Conservation (phyloP, 2,888 invertebrate species). For the Parnassius smintheus region DNA sequence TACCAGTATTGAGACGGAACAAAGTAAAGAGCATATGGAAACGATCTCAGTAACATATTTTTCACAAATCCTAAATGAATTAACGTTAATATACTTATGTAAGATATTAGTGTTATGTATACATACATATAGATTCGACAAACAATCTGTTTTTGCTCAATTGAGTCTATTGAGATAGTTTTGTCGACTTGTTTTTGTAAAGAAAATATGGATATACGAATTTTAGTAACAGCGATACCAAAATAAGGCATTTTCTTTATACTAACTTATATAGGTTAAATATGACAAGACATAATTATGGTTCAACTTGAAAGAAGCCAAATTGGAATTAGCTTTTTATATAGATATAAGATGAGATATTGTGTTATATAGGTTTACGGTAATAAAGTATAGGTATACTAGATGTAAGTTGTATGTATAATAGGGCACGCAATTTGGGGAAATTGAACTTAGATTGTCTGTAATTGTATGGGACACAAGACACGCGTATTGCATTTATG, state of each 20-base stretch:
- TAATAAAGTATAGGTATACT: constrained; percentile 36
- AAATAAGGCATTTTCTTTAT: constrained; percentile 67
- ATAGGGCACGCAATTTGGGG: constrained; percentile 36
- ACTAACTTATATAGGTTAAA: constrained; percentile 49
- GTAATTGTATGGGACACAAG: constrained; percentile 10
- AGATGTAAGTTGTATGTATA: constrained; percentile 40
- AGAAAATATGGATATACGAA: constrained; percentile 44
- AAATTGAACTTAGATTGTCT: constrained; percentile 55
- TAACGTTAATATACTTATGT: constrained; percentile 45
- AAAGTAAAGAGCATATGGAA: constrained; percentile 62
- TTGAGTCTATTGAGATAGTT: constrained; percentile 34
- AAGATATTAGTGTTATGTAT: constrained; percentile 51
- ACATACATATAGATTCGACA: constrained; percentile 32
- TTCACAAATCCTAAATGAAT: constrained; percentile 54
- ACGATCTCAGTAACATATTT: constrained; percentile 71
- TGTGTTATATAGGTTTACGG: constrained; percentile 40
- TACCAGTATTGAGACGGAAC: constrained; percentile 65
- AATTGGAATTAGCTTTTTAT: constrained; percentile 72
- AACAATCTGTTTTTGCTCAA: constrained; percentile 43
- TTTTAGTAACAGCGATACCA: constrained; percentile 67
- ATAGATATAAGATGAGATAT: constrained; percentile 48
- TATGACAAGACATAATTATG: constrained; percentile 74
- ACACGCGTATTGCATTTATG: constrained; percentile 18
- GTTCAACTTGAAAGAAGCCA: constrained; percentile 82
- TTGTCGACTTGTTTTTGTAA: constrained; percentile 39